Percentiles rank a stretch among this genome's conserved stretches.
These are phyloP conservation scores for Coilia nasus DNA, from an alignment of 2,797 vertebrate genomes.

Conservation along the genomic window DNA sequence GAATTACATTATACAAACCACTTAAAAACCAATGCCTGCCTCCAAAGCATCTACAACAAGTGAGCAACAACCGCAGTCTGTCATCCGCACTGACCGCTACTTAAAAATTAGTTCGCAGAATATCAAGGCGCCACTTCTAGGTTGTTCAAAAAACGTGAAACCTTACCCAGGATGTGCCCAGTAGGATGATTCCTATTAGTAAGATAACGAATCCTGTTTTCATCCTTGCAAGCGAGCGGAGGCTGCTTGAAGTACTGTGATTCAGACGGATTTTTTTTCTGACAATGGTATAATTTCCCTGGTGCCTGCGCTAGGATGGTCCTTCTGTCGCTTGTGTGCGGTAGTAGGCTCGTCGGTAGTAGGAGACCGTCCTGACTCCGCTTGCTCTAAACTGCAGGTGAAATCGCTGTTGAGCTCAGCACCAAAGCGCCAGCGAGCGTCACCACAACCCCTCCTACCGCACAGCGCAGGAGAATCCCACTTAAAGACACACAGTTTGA, in stretches of 20 bases:
- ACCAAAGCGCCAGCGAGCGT: conserved; percentile 77
- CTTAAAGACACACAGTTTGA: conserved; percentile 78
- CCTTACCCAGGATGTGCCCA: conserved; percentile 74
- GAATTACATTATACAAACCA: background rate
- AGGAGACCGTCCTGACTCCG: conserved; percentile 64
- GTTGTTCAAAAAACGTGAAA: conserved; percentile 35
- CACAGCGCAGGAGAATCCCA: conserved; percentile 70
- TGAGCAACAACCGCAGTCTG: conserved; percentile 22
- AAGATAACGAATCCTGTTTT: conserved; percentile 71
- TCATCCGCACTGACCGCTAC: background rate
- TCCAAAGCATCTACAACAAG: conserved; percentile 2
- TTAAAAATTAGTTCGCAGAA: conserved; percentile 23
- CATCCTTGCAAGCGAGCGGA: conserved; percentile 69
- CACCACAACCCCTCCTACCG: conserved; percentile 76
- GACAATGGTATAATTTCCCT: conserved; percentile 50
- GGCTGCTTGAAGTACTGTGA: conserved; percentile 54
- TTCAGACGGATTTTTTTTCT: conserved; percentile 40
- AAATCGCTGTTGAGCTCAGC: conserved; percentile 78
- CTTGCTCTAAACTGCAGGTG: conserved; percentile 86
- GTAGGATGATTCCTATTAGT: conserved; percentile 70
- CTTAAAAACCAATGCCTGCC: background rate
- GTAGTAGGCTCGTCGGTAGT: conserved; percentile 61
- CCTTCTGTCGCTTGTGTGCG: conserved; percentile 60
- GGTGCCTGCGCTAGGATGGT: conserved; percentile 50
- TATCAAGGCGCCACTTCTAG: conserved; percentile 29